These are phyloP conservation scores for Macrophya alboannulata DNA, from an alignment of 2,888 invertebrate species.

Conservation along the genomic window DNA sequence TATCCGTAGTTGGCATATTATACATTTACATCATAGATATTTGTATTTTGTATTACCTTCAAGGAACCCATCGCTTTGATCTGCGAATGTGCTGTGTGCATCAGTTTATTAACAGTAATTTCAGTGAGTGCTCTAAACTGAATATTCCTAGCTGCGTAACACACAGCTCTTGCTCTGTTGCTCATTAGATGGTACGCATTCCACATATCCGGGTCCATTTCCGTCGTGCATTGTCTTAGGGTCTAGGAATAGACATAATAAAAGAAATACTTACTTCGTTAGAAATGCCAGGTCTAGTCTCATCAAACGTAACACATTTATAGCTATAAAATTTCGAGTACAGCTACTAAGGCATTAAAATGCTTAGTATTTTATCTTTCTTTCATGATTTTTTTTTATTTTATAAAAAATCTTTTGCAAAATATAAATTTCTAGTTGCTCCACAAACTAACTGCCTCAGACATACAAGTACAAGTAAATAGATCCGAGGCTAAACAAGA, in stretches of 20 bases:
- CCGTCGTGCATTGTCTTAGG: slow-evolving; percentile 84
- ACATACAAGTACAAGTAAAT: slow-evolving; percentile 8
- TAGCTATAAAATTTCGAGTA: background rate
- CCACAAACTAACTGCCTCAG: background rate
- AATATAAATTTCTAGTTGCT: background rate
- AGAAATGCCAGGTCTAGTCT: slow-evolving; percentile 35
- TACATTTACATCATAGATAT: background rate
- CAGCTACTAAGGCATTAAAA: background rate
- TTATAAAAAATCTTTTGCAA: background rate
- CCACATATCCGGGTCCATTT: slow-evolving; percentile 86
- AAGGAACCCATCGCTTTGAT: slow-evolving; percentile 79
- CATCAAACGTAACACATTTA: background rate
- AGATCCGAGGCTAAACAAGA: slow-evolving; percentile 40
- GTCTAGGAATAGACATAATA: slow-evolving; percentile 75
- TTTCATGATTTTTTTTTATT: background rate
- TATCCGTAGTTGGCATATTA: no score
- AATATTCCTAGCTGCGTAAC: slow-evolving; percentile 84
- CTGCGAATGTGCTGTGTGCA: slow-evolving; percentile 82
- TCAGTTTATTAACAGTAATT: slow-evolving; percentile 84
- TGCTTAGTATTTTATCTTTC: background rate
- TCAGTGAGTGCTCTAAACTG: slow-evolving; percentile 86
- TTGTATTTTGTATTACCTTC: slow-evolving; percentile 76
- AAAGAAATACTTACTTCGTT: slow-evolving; percentile 54
- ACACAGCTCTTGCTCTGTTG: slow-evolving; percentile 86
- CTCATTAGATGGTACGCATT: slow-evolving; percentile 87